A percentile compares a stretch with the other conserved stretches of the same genome.
phyloP scores from a whole-genome alignment of 2,797 vertebrate genomes.

The Emys orbicularis region DNA sequence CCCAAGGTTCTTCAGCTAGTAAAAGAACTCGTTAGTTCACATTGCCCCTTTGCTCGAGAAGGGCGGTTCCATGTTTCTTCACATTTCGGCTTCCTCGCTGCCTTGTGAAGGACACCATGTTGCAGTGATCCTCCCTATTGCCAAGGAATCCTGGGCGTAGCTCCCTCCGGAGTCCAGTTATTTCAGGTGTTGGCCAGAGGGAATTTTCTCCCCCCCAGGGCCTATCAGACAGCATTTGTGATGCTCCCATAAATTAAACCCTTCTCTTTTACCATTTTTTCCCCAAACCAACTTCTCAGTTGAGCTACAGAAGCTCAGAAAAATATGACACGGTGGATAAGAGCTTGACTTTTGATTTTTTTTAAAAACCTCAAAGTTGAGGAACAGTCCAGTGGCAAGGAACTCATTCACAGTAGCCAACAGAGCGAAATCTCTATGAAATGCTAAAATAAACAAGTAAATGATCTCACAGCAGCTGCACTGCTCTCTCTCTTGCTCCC shows the following conservation, averaged over 20 bases:
- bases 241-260: not conserved
- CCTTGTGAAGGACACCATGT: not conserved
- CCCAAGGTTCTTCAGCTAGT: not conserved
- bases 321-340: not conserved
- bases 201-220: not conserved
- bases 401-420: not conserved
- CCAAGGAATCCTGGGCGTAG: accelerated
- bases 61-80: not conserved
- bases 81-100: not conserved
- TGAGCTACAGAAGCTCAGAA: not conserved
- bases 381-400: not conserved
- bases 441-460: not conserved
- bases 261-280: not conserved
- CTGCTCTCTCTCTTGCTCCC: not conserved
- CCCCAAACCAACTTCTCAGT: not conserved
- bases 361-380: not conserved
- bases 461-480: not conserved
- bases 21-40: accelerated
- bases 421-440: not conserved
- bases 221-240: not conserved
- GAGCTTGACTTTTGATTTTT: not conserved
- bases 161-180: accelerated
- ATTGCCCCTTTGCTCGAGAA: not conserved
- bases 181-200: not conserved
- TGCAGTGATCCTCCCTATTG: not conserved